Base-by-base conservation (phyloP, 1,140 invertebrate species). In the Calephelis virginiensis region DNA sequence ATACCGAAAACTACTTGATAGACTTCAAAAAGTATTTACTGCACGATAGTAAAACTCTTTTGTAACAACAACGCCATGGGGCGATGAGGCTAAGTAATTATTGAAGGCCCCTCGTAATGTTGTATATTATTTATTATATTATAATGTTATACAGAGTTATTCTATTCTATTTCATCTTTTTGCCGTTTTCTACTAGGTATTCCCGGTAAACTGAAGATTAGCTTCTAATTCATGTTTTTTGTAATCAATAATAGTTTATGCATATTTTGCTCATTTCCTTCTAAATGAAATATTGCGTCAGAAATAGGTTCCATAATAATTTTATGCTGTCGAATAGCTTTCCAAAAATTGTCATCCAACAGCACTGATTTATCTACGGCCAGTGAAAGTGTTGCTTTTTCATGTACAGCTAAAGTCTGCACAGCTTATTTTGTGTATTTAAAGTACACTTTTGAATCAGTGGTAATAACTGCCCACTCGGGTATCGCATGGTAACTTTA, bases 261-360 rank as follows among this genome's bases (percentile, higher is more conserved):
- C 5, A 61, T 61, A 45, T 61, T 61, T 1, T 13, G 12, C 14
- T 61, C 1, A 8, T 61, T 43, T 1, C 12, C 14, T 45, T 46
- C 40, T 8, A 61, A 14, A 13, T 46, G n/a, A n/a, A n/a, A n/a
- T n/a, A n/a, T n/a, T n/a, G n/a, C n/a, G n/a, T n/a, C n/a, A n/a
- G n/a, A n/a, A n/a, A 61, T 61, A n/a, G 60, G 60, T 13, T 46
- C 1, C n/a, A 61, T 43, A 12, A 61, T 45, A 13, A 43, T 12
- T n/a, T 17, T 61, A 9, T 6, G 17, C 6, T 50, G 48, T 43
- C 4, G 10, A n/a, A 13, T 38, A n/a, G 45, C 45, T 13, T 61
- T 38, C 60, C 37, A 61, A 43, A 61, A 61, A 45, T 45, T 13
- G 6, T 61, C 60, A 61, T 61, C 40, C 17, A 61, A 61, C 12